Conservation (phyloP, 1,140 invertebrate species). For the Drosophila leontia region DNA sequence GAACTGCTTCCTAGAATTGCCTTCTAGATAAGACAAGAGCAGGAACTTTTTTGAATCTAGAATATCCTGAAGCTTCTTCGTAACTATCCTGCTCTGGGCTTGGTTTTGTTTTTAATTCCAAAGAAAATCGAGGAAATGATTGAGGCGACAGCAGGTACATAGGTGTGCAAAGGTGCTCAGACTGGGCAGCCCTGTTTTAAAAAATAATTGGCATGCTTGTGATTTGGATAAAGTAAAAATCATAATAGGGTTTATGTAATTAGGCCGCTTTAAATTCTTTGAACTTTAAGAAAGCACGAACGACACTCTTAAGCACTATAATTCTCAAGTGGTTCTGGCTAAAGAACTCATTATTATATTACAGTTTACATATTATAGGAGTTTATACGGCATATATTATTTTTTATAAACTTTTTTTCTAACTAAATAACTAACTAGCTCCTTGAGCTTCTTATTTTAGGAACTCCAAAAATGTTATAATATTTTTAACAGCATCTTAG, state of each 20-base stretch:
- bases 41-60: background rate
- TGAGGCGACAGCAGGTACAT: too few species aligned
- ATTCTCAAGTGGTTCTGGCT: background rate
- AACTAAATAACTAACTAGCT: too few species aligned
- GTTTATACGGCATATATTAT: background rate
- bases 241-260: background rate
- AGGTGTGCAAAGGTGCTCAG: background rate
- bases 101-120: background rate
- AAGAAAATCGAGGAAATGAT: background rate
- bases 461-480: background rate
- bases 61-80: background rate
- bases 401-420: background rate
- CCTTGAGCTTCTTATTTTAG: too few species aligned
- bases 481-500: background rate
- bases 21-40: too few species aligned
- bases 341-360: background rate
- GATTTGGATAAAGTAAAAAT: background rate
- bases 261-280: background rate
- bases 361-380: background rate
- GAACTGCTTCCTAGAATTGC: background rate
- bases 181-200: background rate
- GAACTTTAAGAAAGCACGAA: background rate
- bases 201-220: background rate
- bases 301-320: too few species aligned
- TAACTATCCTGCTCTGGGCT: background rate